These are phyloP conservation scores for Megalopta genalis DNA, from an alignment of 1,140 invertebrate genomes.

Conservation along the genomic window DNA sequence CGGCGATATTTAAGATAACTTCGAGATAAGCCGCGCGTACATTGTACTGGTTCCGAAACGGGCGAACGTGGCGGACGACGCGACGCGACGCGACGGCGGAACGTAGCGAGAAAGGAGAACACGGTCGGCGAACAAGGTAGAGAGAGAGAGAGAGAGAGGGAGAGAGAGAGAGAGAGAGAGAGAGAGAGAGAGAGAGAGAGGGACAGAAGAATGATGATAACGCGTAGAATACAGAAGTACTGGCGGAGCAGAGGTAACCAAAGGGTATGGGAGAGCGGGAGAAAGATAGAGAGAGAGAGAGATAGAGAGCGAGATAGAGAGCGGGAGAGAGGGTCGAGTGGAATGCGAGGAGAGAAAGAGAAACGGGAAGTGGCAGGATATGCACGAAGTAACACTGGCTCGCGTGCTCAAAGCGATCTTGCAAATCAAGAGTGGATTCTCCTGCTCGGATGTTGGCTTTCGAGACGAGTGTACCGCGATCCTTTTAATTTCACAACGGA, in stretches of 20 bases:
- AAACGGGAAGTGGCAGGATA: conserved; percentile 1
- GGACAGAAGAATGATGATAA: conserved; percentile 11
- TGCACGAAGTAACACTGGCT: conserved; percentile 6
- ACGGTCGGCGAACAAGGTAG: not conserved
- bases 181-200: no score
- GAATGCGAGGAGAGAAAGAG: conserved; percentile 6
- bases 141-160: not conserved
- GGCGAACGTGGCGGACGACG: not conserved
- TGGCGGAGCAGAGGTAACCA: not conserved
- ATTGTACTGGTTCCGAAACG: not conserved
- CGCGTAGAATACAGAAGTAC: conserved; percentile 30
- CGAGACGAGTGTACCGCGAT: not conserved
- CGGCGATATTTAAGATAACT: conserved; percentile 43
- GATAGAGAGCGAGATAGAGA: not conserved
- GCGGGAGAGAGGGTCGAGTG: not conserved
- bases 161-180: no score
- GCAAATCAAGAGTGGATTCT: conserved; percentile 38
- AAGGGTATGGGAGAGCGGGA: not conserved
- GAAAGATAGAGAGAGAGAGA: not conserved
- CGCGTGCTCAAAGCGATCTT: conserved; percentile 43
- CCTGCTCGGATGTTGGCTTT: conserved; percentile 1
- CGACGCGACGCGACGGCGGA: not conserved
- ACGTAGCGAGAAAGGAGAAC: not conserved
- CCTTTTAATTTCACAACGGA: conserved; percentile 26
- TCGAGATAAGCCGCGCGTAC: conserved; percentile 23